These are phyloP conservation scores for Peromyscus eremicus DNA, from an alignment of 2,797 vertebrate genomes.

Conservation along the genomic window DNA sequence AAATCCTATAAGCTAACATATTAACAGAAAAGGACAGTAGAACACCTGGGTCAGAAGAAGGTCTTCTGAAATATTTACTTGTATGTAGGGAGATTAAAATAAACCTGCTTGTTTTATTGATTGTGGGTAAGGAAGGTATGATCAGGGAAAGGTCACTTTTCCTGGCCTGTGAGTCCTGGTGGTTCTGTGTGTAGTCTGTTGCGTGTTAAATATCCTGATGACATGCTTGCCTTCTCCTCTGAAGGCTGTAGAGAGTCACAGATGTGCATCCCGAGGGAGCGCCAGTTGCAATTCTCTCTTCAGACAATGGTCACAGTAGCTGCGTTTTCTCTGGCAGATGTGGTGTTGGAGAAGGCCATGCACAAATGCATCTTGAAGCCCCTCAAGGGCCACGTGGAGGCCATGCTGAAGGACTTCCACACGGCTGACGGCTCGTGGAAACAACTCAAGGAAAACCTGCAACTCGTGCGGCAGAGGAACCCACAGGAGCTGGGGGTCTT, in stretches of 20 bases:
- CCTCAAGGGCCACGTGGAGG: slow-evolving; percentile 93
- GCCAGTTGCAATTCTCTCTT: neutral
- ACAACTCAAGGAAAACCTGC: slow-evolving; percentile 96
- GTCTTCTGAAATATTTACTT: slow-evolving; percentile 21
- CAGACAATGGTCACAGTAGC: slow-evolving; percentile 71
- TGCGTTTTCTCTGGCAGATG: slow-evolving; percentile 89
- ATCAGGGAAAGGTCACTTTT: neutral
- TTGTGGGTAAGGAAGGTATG: neutral
- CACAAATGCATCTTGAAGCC: slow-evolving; percentile 99
- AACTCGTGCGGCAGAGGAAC: slow-evolving; percentile 93
- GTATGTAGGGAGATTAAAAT: neutral
- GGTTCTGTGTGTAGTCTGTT: neutral
- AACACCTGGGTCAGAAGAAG: neutral
- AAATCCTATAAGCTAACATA: neutral
- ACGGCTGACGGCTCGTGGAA: slow-evolving; percentile 93
- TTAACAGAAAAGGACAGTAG: neutral
- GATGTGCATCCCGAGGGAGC: neutral
- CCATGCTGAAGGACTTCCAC: slow-evolving; percentile 94
- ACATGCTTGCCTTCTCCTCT: neutral
- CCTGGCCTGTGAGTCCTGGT: neutral
- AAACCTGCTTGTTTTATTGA: slow-evolving; percentile 14
- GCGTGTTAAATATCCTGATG: neutral
- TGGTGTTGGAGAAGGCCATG: slow-evolving; percentile 98
- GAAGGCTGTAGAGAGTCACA: neutral
- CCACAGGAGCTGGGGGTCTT: slow-evolving; percentile 97